These are phyloP conservation scores for Sminthurides aquaticus DNA, from an alignment of 2,888 invertebrate species.

Conservation along the genomic window DNA sequence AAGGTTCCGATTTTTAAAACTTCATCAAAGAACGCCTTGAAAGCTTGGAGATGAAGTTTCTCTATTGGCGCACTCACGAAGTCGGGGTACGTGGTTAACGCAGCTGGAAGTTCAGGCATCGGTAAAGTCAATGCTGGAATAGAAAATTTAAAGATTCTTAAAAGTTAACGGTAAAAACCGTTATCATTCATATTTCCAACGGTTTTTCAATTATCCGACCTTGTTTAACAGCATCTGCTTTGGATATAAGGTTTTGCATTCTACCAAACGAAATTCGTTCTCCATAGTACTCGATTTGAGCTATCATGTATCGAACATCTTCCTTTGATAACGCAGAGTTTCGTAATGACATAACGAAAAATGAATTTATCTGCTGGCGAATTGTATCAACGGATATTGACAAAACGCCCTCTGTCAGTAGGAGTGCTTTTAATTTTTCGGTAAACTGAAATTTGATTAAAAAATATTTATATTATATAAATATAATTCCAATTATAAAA, in stretches of 20 bases:
- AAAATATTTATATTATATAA: slow-evolving; percentile 4
- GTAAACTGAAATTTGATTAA: slow-evolving; percentile 12
- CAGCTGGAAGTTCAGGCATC: slow-evolving; percentile 6
- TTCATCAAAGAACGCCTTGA: slow-evolving; percentile 14
- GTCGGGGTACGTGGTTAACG: slow-evolving; percentile 5
- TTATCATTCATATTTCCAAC: too few species aligned
- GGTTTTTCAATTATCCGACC: too few species aligned
- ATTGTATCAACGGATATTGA: slow-evolving; percentile 7
- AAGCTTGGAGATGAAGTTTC: slow-evolving; percentile 7
- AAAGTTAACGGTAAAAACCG: too few species aligned
- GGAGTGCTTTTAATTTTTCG: neutral
- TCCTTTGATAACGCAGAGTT: neutral
- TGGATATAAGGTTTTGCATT: neutral
- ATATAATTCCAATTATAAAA: neutral
- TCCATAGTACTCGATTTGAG: slow-evolving; percentile 13
- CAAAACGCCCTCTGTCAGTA: slow-evolving; percentile 3
- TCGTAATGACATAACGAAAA: slow-evolving; percentile 15
- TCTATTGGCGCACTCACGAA: slow-evolving; percentile 18
- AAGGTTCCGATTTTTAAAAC: slow-evolving; percentile 10
- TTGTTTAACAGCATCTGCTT: too few species aligned
- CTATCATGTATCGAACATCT: slow-evolving; percentile 16
- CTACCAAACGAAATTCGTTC: neutral
- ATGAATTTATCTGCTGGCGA: neutral
- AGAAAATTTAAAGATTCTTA: too few species aligned
- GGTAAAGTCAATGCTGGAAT: too few species aligned